Evolutionary conservation across 2,797 vertebrate genomes (phyloP).

Genomic region (Clarias laeviceps): DNA sequence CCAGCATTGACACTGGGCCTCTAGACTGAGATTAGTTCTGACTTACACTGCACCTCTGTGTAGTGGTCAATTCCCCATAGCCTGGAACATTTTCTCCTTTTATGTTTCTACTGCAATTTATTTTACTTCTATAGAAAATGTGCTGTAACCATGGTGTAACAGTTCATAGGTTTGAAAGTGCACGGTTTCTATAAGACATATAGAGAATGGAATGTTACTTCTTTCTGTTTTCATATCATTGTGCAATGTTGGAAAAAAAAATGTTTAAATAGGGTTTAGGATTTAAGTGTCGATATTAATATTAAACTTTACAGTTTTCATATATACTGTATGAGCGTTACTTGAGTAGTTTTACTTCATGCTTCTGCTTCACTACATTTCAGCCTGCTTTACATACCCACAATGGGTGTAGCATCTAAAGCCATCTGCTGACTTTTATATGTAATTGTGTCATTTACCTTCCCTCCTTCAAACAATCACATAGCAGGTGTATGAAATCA

Average conservation of each 20-base stretch:
- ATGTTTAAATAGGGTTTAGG: neutral
- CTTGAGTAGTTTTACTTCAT: too few relatives aligned
- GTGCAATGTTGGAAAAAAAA: neutral
- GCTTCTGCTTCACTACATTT: too few relatives aligned
- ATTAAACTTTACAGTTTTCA: too few relatives aligned
- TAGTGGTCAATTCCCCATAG: slow-evolving; percentile 54
- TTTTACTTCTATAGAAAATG: slow-evolving; percentile 40
- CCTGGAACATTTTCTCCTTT: slow-evolving; percentile 14
- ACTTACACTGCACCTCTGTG: slow-evolving; percentile 53
- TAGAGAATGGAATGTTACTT: neutral
- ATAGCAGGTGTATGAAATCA: too few relatives aligned
- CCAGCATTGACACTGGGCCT: slow-evolving; percentile 35
- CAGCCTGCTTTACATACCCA: too few relatives aligned
- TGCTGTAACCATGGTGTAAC: slow-evolving; percentile 12
- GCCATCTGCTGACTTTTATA: too few relatives aligned
- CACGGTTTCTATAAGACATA: neutral
- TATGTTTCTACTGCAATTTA: slow-evolving; percentile 42
- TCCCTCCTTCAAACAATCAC: too few relatives aligned
- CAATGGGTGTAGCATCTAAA: too few relatives aligned
- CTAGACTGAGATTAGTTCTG: slow-evolving; percentile 54
- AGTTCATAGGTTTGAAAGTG: neutral
- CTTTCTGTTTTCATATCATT: neutral
- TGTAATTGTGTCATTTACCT: too few relatives aligned
- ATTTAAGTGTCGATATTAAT: neutral
- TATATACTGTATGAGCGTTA: too few relatives aligned